Conservation (phyloP, 2,113 vertebrate genomes). For the Nansenia antarctica region DNA sequence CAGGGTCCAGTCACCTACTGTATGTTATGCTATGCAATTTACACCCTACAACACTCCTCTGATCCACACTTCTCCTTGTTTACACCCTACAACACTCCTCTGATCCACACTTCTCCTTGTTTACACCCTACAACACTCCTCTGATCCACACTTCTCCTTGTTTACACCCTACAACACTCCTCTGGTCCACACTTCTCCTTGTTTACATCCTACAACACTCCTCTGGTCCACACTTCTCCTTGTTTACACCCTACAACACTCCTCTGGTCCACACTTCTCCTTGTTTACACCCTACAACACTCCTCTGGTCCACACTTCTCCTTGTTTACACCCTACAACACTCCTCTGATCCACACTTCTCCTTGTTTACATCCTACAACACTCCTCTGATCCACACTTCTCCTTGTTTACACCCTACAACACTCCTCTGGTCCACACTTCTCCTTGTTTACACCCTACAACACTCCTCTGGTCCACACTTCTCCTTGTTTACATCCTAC, state of each 20-base stretch:
- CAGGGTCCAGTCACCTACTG: conserved; percentile 15
- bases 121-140: neutral
- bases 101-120: too few species aligned
- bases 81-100: neutral
- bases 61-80: neutral
- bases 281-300: neutral
- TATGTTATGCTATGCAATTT: neutral
- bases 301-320: too few species aligned
- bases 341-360: too few species aligned
- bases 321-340: too few species aligned
- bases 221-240: too few species aligned
- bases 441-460: neutral
- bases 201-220: neutral
- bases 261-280: neutral
- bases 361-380: neutral
- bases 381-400: too few species aligned
- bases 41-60: neutral
- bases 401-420: too few species aligned
- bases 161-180: too few species aligned
- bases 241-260: too few species aligned
- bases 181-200: neutral
- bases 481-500: too few species aligned
- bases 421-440: too few species aligned
- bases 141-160: too few species aligned
- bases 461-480: neutral